phyloP scores from a whole-genome alignment of 1,140 invertebrate species.

The Trachelipus rathkii region DNA sequence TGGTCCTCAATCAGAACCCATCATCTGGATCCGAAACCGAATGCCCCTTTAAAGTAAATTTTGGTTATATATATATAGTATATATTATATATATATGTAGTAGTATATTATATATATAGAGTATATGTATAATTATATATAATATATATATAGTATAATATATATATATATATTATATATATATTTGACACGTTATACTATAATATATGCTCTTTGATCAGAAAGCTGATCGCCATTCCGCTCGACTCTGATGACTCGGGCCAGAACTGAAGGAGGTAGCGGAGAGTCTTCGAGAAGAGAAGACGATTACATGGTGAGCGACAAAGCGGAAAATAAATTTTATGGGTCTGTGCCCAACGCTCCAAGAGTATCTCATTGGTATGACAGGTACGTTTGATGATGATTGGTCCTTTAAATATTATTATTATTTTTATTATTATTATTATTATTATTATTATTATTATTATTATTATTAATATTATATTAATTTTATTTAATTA shows the following conservation, averaged over 20 bases:
- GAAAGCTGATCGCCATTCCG: constrained; percentile 51
- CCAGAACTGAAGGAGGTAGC: constrained; percentile 44
- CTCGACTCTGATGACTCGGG: constrained; percentile 66
- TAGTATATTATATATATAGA: too few relatives aligned
- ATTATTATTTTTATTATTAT: neutral
- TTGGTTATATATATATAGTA: too few relatives aligned
- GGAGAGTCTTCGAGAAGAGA: constrained; percentile 73
- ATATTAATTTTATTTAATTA: neutral
- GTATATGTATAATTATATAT: too few relatives aligned
- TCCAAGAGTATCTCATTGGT: constrained; percentile 44
- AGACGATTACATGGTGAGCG: constrained; percentile 78
- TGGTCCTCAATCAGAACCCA: too few relatives aligned
- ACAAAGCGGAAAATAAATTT: constrained; percentile 77
- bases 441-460: constrained; percentile 5
- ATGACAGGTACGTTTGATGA: constrained; percentile 45
- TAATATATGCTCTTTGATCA: too few relatives aligned
- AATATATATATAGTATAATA: too few relatives aligned
- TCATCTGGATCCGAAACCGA: too few relatives aligned
- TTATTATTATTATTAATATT: neutral
- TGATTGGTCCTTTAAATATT: neutral
- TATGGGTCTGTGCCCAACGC: constrained; percentile 61
- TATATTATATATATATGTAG: too few relatives aligned
- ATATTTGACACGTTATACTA: too few relatives aligned
- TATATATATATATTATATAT: too few relatives aligned
- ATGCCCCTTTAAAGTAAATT: too few relatives aligned